These are phyloP conservation scores for Siniperca undulata DNA, from an alignment of 2,797 vertebrate genomes.

Conservation along the genomic window DNA sequence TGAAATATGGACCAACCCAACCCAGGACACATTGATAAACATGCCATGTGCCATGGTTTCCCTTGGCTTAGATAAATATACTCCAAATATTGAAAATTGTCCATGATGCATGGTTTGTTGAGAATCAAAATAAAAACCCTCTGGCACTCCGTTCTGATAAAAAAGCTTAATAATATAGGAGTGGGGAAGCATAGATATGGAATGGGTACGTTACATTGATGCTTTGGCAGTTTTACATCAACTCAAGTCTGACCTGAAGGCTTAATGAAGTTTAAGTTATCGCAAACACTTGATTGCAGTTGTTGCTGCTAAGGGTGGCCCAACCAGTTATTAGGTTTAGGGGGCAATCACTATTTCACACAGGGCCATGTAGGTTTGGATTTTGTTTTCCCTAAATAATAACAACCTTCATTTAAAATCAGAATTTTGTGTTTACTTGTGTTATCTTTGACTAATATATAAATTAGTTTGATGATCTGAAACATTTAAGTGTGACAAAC, in stretches of 20 bases:
- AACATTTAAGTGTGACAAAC: too few species aligned
- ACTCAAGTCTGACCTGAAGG: not conserved
- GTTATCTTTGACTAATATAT: too few species aligned
- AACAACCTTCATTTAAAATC: too few species aligned
- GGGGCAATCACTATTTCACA: too few species aligned
- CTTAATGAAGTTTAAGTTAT: too few species aligned
- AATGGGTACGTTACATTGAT: not conserved
- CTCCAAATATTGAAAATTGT: conserved; percentile 34
- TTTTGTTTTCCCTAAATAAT: too few species aligned
- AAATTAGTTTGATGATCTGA: too few species aligned
- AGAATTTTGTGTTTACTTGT: too few species aligned
- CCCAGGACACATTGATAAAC: conserved; percentile 38
- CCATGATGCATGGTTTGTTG: conserved; percentile 17
- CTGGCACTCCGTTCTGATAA: conserved; percentile 20
- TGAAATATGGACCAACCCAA: conserved; percentile 15
- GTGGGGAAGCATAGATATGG: not conserved
- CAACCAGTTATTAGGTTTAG: too few species aligned
- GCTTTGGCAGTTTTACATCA: conserved; percentile 17
- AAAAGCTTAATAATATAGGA: conserved; percentile 28
- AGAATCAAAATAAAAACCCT: conserved; percentile 35
- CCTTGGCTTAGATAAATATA: conserved; percentile 39
- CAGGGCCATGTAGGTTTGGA: too few species aligned
- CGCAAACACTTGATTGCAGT: too few species aligned
- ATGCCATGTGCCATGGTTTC: conserved; percentile 19
- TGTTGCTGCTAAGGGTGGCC: too few species aligned